Percentiles rank a stretch among this genome's conserved stretches.
Conservation (phyloP, 1,140 invertebrate genomes). For the Ceratina australensis region DNA sequence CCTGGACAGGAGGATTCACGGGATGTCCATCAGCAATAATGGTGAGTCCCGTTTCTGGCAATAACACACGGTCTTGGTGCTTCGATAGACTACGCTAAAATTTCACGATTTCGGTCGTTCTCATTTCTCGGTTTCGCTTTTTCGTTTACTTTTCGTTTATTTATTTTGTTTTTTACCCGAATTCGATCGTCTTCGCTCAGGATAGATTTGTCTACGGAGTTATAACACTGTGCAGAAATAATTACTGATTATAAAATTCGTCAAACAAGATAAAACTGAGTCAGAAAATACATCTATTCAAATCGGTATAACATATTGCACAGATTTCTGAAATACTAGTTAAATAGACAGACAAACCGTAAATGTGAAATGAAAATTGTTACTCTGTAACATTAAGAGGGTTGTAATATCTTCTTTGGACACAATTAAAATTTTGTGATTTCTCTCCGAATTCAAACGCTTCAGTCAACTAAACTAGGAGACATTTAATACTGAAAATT, state of each 20-base stretch:
- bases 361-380: no score
- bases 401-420: no score
- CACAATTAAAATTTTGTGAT: not conserved
- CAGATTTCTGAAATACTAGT: no score
- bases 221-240: no score
- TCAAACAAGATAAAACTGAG: no score
- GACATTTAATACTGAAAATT: not conserved
- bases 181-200: constrained; percentile 6
- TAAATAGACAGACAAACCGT: no score
- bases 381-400: no score
- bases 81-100: constrained; percentile 78
- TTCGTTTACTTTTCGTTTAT: not conserved
- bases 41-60: constrained; percentile 76
- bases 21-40: constrained; percentile 9
- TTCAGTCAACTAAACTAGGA: not conserved
- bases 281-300: no score
- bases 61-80: constrained; percentile 73
- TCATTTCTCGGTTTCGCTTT: constrained; percentile 20
- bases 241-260: no score
- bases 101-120: constrained; percentile 48
- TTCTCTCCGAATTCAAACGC: not conserved
- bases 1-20: not conserved
- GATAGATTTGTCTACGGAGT: not conserved
- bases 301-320: no score
- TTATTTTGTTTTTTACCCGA: not conserved